Percentiles rank a stretch among this genome's conserved stretches.
Conservation (phyloP, 2,113 vertebrate species). For the Bucco capensis region DNA sequence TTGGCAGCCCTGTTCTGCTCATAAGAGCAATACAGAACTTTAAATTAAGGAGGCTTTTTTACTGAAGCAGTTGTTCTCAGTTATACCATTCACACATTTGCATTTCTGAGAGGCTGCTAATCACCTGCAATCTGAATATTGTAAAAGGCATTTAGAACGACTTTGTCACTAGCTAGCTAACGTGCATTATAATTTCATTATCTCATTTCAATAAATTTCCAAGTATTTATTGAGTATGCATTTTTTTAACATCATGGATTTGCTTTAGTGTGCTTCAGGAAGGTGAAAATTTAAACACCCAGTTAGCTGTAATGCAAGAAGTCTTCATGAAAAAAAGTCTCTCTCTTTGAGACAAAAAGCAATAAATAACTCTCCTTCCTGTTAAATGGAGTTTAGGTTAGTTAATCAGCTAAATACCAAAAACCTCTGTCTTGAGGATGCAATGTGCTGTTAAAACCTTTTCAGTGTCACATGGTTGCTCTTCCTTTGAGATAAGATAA, state of each 20-base stretch:
- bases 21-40: not conserved
- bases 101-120: slow-evolving; percentile 51
- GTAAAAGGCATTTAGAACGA: slow-evolving; percentile 3
- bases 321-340: not conserved
- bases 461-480: not conserved
- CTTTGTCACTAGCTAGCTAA: slow-evolving; percentile 9
- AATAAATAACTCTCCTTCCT: not conserved
- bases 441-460: not conserved
- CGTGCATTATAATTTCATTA: slow-evolving; percentile 28
- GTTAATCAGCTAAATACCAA: not conserved
- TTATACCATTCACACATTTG: slow-evolving; percentile 6
- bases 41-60: not conserved
- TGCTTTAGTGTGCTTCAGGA: not conserved
- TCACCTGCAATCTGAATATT: slow-evolving; percentile 40
- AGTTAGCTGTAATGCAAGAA: not conserved
- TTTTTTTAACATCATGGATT: not conserved
- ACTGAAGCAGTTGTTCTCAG: not conserved
- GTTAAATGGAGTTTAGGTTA: not conserved
- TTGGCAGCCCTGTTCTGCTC: slow-evolving; percentile 4
- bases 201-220: slow-evolving; percentile 1
- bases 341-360: not conserved
- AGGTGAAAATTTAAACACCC: not conserved
- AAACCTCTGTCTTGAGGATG: not conserved
- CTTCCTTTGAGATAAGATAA: not conserved
- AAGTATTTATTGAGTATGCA: not conserved